These are phyloP conservation scores for Etia nguti DNA, from an alignment of 2,113 vertebrate species.

Conservation along the genomic window DNA sequence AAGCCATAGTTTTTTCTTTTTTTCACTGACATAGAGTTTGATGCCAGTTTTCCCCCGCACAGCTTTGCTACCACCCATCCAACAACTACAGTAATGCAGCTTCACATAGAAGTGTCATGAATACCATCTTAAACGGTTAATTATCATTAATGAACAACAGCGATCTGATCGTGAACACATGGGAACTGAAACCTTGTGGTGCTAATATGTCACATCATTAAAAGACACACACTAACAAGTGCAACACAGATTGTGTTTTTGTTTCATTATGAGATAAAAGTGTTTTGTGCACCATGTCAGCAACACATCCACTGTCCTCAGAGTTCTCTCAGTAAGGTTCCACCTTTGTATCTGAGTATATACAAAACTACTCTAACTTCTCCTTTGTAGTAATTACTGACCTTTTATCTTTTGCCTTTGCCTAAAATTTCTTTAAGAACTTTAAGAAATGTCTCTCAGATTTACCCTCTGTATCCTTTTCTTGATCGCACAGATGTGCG, in stretches of 20 bases:
- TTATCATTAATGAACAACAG: constrained; percentile 14
- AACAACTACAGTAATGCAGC: background rate
- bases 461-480: background rate
- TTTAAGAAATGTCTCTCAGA: background rate
- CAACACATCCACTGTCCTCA: background rate
- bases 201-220: background rate
- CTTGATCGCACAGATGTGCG: constrained; percentile 20
- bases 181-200: background rate
- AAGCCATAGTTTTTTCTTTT: background rate
- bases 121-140: background rate
- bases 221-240: background rate
- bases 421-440: background rate
- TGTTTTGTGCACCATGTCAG: constrained; percentile 8
- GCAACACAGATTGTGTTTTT: background rate
- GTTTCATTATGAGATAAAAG: background rate
- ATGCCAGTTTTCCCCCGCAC: background rate
- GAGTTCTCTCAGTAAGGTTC: background rate
- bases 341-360: background rate
- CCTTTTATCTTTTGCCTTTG: background rate
- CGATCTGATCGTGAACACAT: background rate
- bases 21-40: background rate
- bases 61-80: background rate
- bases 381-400: background rate
- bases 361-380: background rate
- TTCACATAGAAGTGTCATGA: background rate